phyloP scores from a whole-genome alignment of 2,797 vertebrate genomes.

The Xiphophorus birchmanni region DNA sequence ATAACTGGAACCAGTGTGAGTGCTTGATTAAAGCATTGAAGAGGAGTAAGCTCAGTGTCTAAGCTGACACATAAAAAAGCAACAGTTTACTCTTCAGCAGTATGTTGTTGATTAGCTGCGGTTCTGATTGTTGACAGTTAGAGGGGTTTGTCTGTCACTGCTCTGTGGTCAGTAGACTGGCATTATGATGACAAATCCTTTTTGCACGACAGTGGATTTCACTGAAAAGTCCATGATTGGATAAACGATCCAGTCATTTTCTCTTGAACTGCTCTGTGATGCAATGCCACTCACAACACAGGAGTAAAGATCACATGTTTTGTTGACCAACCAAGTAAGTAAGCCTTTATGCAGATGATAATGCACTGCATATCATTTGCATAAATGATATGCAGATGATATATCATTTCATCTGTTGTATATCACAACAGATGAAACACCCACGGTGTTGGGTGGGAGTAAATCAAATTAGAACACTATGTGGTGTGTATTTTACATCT shows the following conservation, averaged over 20 bases:
- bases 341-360: conserved; percentile 1
- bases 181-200: conserved; percentile 9
- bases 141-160: conserved; percentile 2
- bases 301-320: neutral
- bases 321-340: neutral
- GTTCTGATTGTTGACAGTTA: neutral
- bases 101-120: conserved; percentile 6
- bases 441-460: too few relatives aligned
- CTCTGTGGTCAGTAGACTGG: neutral
- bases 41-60: conserved; percentile 8
- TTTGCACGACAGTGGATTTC: neutral
- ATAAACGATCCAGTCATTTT: neutral
- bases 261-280: neutral
- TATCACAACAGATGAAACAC: too few relatives aligned
- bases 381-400: too few relatives aligned
- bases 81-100: conserved; percentile 12
- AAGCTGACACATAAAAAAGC: conserved; percentile 22
- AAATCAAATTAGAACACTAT: neutral
- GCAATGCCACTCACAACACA: neutral
- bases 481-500: neutral
- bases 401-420: too few relatives aligned
- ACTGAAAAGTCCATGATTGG: neutral
- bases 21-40: neutral
- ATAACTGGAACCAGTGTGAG: conserved; percentile 33
- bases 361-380: too few relatives aligned